These are phyloP conservation scores for Callospermophilus lateralis DNA, from an alignment of 2,113 vertebrate species.

Conservation along the genomic window DNA sequence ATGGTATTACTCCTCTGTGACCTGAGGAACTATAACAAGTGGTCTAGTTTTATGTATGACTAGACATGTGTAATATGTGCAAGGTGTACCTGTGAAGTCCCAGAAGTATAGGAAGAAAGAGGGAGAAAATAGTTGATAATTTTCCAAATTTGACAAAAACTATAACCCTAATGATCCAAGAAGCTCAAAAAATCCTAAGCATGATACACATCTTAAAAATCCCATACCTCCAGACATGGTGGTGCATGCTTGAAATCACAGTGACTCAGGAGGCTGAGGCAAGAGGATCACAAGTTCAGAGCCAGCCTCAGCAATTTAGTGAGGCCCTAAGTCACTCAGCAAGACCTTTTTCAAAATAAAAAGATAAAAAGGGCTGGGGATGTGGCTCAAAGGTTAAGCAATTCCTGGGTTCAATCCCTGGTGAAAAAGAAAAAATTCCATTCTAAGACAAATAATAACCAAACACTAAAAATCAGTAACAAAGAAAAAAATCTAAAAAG, in stretches of 20 bases:
- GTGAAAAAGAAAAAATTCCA: too few species aligned
- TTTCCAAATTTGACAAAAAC: too few species aligned
- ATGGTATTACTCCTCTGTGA: background rate
- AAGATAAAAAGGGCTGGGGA: too few species aligned
- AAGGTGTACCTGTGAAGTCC: background rate
- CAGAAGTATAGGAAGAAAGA: background rate
- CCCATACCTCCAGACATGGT: too few species aligned
- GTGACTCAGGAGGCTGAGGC: too few species aligned
- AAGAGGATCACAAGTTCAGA: too few species aligned
- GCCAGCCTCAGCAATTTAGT: too few species aligned
- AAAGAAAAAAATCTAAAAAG: background rate
- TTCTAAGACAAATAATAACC: background rate
- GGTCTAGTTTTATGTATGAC: background rate
- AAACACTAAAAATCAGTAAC: background rate
- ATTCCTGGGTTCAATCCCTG: too few species aligned
- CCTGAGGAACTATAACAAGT: background rate
- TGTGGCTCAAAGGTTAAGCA: too few species aligned
- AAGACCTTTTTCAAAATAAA: too few species aligned
- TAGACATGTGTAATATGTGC: background rate
- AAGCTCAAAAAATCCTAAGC: background rate
- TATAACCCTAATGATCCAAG: background rate
- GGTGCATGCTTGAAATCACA: too few species aligned
- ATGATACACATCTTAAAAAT: background rate
- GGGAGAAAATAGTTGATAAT: background rate
- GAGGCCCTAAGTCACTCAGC: too few species aligned